Conservation (phyloP, 92 coral and sea anemone genomes). For the Zoanthus sansibaricus region DNA sequence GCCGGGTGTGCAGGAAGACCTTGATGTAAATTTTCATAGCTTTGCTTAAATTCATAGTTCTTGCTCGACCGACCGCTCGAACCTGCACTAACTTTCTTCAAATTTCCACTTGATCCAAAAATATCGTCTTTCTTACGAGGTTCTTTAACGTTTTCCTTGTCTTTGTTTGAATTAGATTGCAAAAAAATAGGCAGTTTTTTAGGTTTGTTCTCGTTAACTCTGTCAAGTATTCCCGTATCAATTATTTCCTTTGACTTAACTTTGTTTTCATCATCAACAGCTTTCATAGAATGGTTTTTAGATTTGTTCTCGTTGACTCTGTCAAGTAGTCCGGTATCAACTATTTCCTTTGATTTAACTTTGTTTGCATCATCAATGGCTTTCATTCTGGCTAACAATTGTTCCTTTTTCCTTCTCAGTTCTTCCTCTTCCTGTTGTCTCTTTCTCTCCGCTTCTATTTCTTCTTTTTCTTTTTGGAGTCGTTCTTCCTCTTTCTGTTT, state of each 20-base stretch:
- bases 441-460: constrained; percentile 63
- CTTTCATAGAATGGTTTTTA: constrained; percentile 79
- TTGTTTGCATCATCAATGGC: constrained; percentile 60
- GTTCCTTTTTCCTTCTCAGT: constrained; percentile 84
- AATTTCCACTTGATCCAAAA: constrained; percentile 53
- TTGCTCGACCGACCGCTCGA: constrained; percentile 62
- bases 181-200: constrained; percentile 83
- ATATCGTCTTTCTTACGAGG: constrained; percentile 62
- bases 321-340: constrained; percentile 30
- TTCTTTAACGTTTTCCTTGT: constrained; percentile 53
- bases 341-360: constrained; percentile 58
- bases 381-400: constrained; percentile 84
- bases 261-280: constrained; percentile 56
- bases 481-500: constrained; percentile 64
- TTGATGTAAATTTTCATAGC: constrained; percentile 89
- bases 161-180: constrained; percentile 54
- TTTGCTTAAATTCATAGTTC: constrained; percentile 82
- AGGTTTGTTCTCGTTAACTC: constrained; percentile 65
- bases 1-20: constrained; percentile 94
- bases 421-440: constrained; percentile 83
- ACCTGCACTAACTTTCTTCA: constrained; percentile 67
- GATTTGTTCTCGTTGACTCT: constrained; percentile 65
- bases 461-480: constrained; percentile 46
- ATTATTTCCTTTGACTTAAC: constrained; percentile 59
- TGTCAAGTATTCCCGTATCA: constrained; percentile 25